These are phyloP conservation scores for Vidua macroura DNA, from an alignment of 2,113 vertebrate genomes.

Conservation along the genomic window DNA sequence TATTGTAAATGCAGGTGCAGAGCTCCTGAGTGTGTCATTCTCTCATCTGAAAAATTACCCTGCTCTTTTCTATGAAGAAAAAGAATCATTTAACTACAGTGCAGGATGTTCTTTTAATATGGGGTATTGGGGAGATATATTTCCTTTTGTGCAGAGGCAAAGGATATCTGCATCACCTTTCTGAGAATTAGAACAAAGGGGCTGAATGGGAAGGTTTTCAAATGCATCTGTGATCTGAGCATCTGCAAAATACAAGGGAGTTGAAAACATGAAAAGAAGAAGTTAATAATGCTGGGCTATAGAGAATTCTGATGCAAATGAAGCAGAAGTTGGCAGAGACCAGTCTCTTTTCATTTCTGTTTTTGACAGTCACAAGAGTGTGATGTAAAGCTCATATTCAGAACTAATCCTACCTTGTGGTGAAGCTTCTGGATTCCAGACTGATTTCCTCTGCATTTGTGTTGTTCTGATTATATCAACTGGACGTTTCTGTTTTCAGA, in stretches of 20 bases:
- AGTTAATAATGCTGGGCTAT: constrained; percentile 29
- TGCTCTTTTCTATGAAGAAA: neutral
- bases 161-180: neutral
- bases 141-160: neutral
- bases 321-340: constrained; percentile 3
- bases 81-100: neutral
- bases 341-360: neutral
- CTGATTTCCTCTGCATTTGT: neutral
- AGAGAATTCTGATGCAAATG: constrained; percentile 44
- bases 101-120: neutral
- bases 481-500: neutral
- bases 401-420: neutral
- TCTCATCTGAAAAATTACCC: constrained; percentile 18
- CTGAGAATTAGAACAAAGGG: constrained; percentile 14
- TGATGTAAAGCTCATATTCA: neutral
- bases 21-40: neutral
- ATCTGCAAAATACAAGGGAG: constrained; percentile 37
- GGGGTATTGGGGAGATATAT: neutral
- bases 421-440: neutral
- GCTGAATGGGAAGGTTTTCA: constrained; percentile 13
- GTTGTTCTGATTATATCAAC: neutral
- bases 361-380: constrained; percentile 23
- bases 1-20: constrained; percentile 22
- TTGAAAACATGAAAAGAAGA: constrained; percentile 35
- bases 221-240: constrained; percentile 45